Percentiles rank a stretch among this genome's conserved stretches.
phyloP scores from a whole-genome alignment of 2,888 invertebrate genomes.

The Dicycla oo region DNA sequence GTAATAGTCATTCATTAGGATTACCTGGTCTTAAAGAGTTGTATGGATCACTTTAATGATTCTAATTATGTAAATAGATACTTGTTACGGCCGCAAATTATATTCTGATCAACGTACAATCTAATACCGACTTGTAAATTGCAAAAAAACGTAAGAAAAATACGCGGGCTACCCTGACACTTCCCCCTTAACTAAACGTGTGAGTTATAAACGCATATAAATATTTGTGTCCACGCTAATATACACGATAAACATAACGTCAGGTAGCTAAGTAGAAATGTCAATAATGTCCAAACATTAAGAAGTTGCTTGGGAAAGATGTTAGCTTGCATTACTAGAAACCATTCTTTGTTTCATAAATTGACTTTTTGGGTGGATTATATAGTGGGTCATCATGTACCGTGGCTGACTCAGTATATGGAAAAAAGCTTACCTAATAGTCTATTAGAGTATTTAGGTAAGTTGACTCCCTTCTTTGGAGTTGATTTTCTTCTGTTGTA shows the following conservation, averaged over 20 bases:
- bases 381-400: not conserved
- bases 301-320: constrained; percentile 25
- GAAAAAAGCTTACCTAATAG: not conserved
- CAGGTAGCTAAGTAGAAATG: constrained; percentile 25
- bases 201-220: constrained; percentile 33
- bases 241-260: constrained; percentile 36
- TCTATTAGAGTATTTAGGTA: not conserved
- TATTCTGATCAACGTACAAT: too few species aligned
- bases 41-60: too few species aligned
- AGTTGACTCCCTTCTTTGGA: not conserved
- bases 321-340: not conserved
- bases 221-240: constrained; percentile 48
- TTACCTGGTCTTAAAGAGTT: too few species aligned
- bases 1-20: too few species aligned
- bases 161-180: too few species aligned
- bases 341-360: constrained; percentile 21
- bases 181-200: not conserved
- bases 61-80: too few species aligned
- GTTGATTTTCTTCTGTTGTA: not conserved
- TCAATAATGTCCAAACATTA: constrained; percentile 43
- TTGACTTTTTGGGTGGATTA: not conserved
- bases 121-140: too few species aligned
- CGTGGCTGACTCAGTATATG: not conserved
- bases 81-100: too few species aligned
- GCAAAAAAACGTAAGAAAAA: too few species aligned